phyloP scores from a whole-genome alignment of 2,797 vertebrate genomes.

The Alectoris magna region DNA sequence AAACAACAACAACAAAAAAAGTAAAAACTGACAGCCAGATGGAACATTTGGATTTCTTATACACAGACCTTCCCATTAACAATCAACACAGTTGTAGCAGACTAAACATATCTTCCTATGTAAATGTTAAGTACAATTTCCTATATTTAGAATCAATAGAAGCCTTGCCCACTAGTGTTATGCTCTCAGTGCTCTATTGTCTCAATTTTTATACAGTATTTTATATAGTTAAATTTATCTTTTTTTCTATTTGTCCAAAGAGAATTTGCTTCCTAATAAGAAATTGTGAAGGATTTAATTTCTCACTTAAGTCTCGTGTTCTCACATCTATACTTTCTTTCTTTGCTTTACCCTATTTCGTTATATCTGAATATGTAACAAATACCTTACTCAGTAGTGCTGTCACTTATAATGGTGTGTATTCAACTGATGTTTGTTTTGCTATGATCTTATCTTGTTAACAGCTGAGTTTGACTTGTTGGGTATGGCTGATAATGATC shows the following conservation, averaged over 20 bases:
- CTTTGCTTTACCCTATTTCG: neutral
- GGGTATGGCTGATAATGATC: neutral
- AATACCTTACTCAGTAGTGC: neutral
- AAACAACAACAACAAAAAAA: neutral
- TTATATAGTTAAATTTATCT: neutral
- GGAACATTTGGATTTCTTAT: slow-evolving; percentile 30
- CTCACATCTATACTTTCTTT: neutral
- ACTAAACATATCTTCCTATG: slow-evolving; percentile 40
- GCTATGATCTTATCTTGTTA: neutral
- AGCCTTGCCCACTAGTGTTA: slow-evolving; percentile 16
- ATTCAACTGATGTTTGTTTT: neutral
- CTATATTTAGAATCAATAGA: neutral
- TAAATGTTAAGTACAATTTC: slow-evolving; percentile 24
- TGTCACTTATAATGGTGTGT: neutral
- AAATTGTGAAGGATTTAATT: neutral
- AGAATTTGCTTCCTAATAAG: neutral
- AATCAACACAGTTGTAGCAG: neutral
- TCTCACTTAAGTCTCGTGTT: neutral
- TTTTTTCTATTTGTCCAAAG: neutral
- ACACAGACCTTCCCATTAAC: neutral
- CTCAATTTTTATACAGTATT: neutral
- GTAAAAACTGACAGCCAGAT: neutral
- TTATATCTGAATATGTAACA: neutral
- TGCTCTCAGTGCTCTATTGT: neutral
- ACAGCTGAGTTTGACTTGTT: neutral